Evolutionary conservation across 2,888 invertebrate species (phyloP).

Genomic region (Drosophila falleni): DNA sequence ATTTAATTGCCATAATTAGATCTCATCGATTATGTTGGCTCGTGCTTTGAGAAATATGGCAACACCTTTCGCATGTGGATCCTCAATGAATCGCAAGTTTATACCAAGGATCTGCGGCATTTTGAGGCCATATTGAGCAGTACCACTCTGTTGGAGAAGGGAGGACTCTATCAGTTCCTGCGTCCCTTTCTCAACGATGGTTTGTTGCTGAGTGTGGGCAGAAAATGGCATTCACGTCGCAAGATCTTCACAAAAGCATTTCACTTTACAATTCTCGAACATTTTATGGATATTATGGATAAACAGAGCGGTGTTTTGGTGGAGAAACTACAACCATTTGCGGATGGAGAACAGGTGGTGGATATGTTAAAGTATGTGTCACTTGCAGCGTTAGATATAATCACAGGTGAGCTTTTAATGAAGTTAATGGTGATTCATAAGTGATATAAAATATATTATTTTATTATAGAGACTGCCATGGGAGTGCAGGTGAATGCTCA

Average conservation of each 20-base stretch:
- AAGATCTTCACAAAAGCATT: constrained; percentile 91
- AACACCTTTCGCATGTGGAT: constrained; percentile 85
- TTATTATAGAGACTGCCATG: constrained; percentile 72
- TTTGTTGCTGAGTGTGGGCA: constrained; percentile 75
- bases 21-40: constrained; percentile 50
- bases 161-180: constrained; percentile 73
- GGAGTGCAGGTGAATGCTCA: constrained; percentile 86
- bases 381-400: constrained; percentile 87
- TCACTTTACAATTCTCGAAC: constrained; percentile 91
- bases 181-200: constrained; percentile 75
- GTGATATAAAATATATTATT: background rate
- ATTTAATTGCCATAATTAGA: constrained; percentile 19
- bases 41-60: constrained; percentile 82
- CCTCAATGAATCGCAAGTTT: constrained; percentile 84
- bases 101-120: constrained; percentile 83
- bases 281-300: constrained; percentile 90
- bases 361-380: constrained; percentile 88
- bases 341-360: constrained; percentile 82
- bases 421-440: no score
- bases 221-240: constrained; percentile 89
- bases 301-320: constrained; percentile 87
- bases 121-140: constrained; percentile 85
- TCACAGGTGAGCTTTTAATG: constrained; percentile 73
- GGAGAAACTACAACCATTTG: constrained; percentile 86
- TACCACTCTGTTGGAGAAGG: constrained; percentile 76